A percentile compares a stretch with the other conserved stretches of the same genome.
Evolutionary conservation across 2,797 vertebrate genomes (phyloP).

Genomic region (Podarcis lilfordi): DNA sequence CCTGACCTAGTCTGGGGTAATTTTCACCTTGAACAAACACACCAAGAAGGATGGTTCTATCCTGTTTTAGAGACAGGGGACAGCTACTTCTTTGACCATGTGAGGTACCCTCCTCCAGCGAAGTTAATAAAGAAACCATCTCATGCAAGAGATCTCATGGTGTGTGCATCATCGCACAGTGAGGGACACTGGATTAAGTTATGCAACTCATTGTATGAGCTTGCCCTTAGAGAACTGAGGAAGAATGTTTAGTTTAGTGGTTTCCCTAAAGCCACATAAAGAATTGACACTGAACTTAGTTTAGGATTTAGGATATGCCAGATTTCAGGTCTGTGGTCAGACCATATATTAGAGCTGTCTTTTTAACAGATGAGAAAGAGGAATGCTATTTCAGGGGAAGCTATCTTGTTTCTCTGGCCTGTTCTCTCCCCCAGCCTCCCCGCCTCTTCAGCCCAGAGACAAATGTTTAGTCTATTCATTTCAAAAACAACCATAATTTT

Average conservation of each 20-base stretch:
- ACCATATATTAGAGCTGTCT: constrained; percentile 27
- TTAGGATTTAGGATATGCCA: constrained; percentile 28
- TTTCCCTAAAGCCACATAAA: constrained; percentile 23
- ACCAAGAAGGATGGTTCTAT: not conserved
- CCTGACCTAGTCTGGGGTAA: not conserved
- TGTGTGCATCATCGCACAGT: not conserved
- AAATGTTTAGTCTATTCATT: constrained; percentile 44
- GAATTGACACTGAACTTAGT: constrained; percentile 18
- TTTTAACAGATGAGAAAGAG: constrained; percentile 36
- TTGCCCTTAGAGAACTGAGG: constrained; percentile 1
- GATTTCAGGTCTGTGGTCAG: constrained; percentile 38
- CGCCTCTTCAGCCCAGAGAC: not conserved
- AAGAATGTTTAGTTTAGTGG: constrained; percentile 35
- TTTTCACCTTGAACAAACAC: not conserved
- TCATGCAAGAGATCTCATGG: not conserved
- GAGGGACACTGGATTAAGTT: not conserved
- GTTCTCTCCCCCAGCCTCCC: not conserved
- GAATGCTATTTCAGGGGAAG: constrained; percentile 27
- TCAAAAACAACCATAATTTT: constrained; percentile 42
- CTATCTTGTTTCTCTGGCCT: constrained; percentile 28
- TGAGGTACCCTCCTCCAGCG: not conserved
- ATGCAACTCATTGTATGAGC: constrained; percentile 8
- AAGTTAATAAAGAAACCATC: not conserved
- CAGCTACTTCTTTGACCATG: not conserved
- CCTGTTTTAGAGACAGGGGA: not conserved